These are phyloP conservation scores for Lamellibrachia satsuma DNA, from an alignment of 2,888 invertebrate genomes.

Conservation along the genomic window DNA sequence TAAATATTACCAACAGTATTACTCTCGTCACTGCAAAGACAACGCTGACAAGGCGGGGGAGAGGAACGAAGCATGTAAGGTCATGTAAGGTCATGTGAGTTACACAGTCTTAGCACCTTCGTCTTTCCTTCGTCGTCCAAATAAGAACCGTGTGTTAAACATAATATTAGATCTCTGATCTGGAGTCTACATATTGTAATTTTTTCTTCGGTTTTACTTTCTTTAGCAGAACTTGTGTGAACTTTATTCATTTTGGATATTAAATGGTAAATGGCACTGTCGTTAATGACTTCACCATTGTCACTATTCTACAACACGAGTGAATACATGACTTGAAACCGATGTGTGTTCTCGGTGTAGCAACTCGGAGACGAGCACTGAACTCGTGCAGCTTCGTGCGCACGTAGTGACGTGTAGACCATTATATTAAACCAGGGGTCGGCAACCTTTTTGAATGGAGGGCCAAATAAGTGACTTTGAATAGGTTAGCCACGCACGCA, in stretches of 20 bases:
- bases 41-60: not conserved
- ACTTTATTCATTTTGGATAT: not conserved
- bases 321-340: not conserved
- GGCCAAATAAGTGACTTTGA: too few species aligned
- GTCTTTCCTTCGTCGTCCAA: not conserved
- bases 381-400: not conserved
- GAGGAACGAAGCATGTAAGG: not conserved
- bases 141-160: not conserved
- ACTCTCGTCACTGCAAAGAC: not conserved
- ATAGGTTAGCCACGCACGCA: conserved; percentile 1
- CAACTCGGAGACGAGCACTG: not conserved
- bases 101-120: not conserved
- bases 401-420: not conserved
- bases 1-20: conserved; percentile 6
- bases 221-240: not conserved
- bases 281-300: not conserved
- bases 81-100: not conserved
- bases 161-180: not conserved
- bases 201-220: not conserved
- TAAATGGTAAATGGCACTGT: too few species aligned
- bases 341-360: not conserved
- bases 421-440: not conserved
- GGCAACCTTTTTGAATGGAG: too few species aligned
- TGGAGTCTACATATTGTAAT: not conserved
- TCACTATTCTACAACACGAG: not conserved